Evolutionary conservation across 2,113 vertebrate species (phyloP), one percentile per base, ranked within the genome.

Genomic region (Thalassoma bifasciatum): DNA sequence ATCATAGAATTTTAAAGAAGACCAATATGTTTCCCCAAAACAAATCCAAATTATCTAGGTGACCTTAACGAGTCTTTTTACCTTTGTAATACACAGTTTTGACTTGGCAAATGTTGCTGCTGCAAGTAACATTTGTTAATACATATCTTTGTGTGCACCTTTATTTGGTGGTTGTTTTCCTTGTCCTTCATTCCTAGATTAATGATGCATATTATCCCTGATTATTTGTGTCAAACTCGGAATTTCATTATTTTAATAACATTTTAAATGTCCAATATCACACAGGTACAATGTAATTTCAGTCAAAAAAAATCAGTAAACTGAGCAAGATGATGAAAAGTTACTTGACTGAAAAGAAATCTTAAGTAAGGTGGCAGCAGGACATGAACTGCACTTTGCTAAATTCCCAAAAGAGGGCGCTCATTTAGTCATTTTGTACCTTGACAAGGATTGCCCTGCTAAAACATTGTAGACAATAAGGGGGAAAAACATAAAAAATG

Each of bases 201-300:
- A 46, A 5, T 13, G 2, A 23, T 26, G 53, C 19, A 9, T 24
- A 26, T n/a, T 57, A 5, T 47, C 51, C 23, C n/a, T 42, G 24
- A 40, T 30, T 38, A 37, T 10, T 67, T 26, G 22, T 61, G 37
- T 73, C 62, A 76, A 73, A 64, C 34, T 54, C 23, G n/a, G 47
- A 40, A 66, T 59, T 13, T 63, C 36, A 57, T 79, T 70, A 37
- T 77, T 23, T 79, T 72, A 68, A 83, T 23, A 82, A 57, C 49
- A 1, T 26, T 61, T 62, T 11, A 52, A 8, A 57, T 23, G 37
- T 40, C 21, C 22, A 10, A 46, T 40, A 30, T 47, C 62, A 79
- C 53, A 65, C 64, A 37, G 16, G 10, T 50, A 38, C 8, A 13
- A 17, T 26, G 13, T 16, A 11, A 60, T 11, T 8, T 67, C 6